A percentile compares a stretch with the other conserved stretches of the same genome.
Conservation (phyloP, 2,888 invertebrate genomes). For the Drosophila conformis region DNA sequence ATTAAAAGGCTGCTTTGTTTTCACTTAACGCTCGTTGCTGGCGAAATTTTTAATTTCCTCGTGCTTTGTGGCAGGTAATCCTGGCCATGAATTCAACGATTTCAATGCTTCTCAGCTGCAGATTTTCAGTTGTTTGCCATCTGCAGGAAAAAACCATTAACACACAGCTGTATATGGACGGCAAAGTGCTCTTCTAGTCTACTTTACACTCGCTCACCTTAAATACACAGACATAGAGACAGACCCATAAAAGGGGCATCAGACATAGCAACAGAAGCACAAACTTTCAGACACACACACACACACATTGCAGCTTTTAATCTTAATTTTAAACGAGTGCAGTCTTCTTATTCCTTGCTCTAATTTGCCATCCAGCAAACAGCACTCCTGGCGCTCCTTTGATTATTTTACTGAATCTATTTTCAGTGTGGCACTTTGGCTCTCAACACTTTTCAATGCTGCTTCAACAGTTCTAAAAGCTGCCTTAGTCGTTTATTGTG, state of each 20-base stretch:
- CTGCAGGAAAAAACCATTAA: constrained; percentile 57
- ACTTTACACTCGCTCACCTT: constrained; percentile 53
- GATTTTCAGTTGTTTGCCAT: constrained; percentile 22
- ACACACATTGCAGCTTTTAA: constrained; percentile 66
- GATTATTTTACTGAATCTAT: constrained; percentile 5
- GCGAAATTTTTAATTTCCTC: constrained; percentile 68
- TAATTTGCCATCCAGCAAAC: constrained; percentile 25
- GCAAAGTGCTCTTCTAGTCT: constrained; percentile 45
- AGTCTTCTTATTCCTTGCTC: constrained; percentile 22
- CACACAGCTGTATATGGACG: constrained; percentile 55
- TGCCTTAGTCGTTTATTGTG: constrained; percentile 25
- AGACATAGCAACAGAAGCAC: constrained; percentile 3
- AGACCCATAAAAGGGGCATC: background rate
- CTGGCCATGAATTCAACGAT: constrained; percentile 34
- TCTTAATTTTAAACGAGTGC: constrained; percentile 76
- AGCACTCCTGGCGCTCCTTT: constrained; percentile 5
- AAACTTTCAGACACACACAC: background rate
- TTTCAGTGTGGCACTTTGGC: constrained; percentile 15
- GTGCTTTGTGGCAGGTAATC: constrained; percentile 67
- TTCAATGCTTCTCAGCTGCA: constrained; percentile 23
- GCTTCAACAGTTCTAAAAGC: constrained; percentile 39
- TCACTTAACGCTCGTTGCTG: constrained; percentile 56
- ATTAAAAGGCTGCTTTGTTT: constrained; percentile 73
- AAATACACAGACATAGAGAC: constrained; percentile 37
- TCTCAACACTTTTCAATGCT: constrained; percentile 57